Conservation (phyloP, 2,888 invertebrate species). For the Teleiodes luculella region DNA sequence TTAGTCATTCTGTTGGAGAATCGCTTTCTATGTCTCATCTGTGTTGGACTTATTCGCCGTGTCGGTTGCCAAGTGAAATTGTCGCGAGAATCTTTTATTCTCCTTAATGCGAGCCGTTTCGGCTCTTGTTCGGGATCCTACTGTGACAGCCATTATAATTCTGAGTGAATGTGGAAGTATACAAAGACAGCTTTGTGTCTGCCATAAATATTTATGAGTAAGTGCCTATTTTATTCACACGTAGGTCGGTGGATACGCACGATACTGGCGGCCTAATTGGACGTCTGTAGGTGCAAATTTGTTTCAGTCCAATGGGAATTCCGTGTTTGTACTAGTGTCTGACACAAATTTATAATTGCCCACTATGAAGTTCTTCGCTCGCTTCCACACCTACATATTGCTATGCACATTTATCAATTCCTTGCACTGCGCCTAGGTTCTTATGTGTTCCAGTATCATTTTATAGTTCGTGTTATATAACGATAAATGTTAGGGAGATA, state of each 20-base stretch:
- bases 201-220: conserved; percentile 75
- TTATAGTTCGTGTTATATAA: conserved; percentile 54
- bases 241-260: conserved; percentile 73
- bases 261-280: conserved; percentile 69
- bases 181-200: conserved; percentile 71
- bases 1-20: conserved; percentile 47
- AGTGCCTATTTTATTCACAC: conserved; percentile 71
- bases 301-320: conserved; percentile 54
- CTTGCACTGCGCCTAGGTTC: background rate
- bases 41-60: conserved; percentile 57
- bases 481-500: conserved; percentile 62
- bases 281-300: conserved; percentile 66
- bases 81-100: conserved; percentile 66
- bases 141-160: conserved; percentile 76
- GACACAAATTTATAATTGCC: conserved; percentile 39
- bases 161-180: conserved; percentile 69
- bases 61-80: conserved; percentile 70
- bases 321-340: conserved; percentile 40
- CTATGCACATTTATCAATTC: conserved; percentile 16
- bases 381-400: conserved; percentile 1
- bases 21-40: conserved; percentile 61
- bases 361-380: conserved; percentile 16
- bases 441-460: conserved; percentile 5
- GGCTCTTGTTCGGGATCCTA: conserved; percentile 71
- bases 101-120: conserved; percentile 69